These are phyloP conservation scores for Pammene fasciana DNA, from an alignment of 2,888 invertebrate genomes.

Conservation along the genomic window DNA sequence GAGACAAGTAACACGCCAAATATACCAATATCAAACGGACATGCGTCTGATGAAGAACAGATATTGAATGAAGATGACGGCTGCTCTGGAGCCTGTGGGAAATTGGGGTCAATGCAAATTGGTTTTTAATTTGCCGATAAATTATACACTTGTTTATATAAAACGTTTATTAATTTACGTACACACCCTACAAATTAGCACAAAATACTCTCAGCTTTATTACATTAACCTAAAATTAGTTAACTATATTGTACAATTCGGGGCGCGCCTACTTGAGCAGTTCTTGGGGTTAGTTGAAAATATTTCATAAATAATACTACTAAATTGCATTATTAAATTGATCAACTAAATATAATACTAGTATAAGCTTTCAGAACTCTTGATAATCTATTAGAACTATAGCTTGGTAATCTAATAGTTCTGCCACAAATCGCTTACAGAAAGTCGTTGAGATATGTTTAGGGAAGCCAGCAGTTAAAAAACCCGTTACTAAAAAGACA, in stretches of 20 bases:
- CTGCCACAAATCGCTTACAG: no score
- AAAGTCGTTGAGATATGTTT: no score
- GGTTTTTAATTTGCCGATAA: conserved; percentile 57
- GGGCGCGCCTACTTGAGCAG: neutral
- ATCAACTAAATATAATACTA: neutral
- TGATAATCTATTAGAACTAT: neutral
- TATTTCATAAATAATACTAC: conserved; percentile 10
- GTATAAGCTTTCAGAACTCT: neutral
- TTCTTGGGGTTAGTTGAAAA: neutral
- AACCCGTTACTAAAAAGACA: no score
- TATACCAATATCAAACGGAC: conserved; percentile 41
- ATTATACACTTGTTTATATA: conserved; percentile 43
- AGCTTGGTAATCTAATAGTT: neutral
- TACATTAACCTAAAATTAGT: conserved; percentile 28
- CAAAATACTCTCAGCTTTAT: conserved; percentile 16
- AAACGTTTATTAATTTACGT: conserved; percentile 37
- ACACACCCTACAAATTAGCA: conserved; percentile 37
- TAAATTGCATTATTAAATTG: neutral
- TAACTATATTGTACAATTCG: conserved; percentile 11
- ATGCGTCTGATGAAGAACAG: conserved; percentile 46
- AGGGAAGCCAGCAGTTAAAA: no score
- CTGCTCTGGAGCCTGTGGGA: conserved; percentile 68
- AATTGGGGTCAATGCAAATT: conserved; percentile 62
- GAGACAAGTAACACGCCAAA: conserved; percentile 45
- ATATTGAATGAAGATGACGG: conserved; percentile 53